A percentile compares a stretch with the other conserved stretches of the same genome.
Conservation (phyloP, 2,113 vertebrate genomes). For the pig (Sus scrofa) region T2T-Sscrofa CM000820.6:43106001-43106500, state of each 20-base stretch:
- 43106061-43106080: constrained; percentile 13
- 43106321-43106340: not conserved
- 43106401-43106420: not conserved
- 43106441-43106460: not conserved
- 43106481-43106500: not conserved
- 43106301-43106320: not conserved
- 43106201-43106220: not conserved
- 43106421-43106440: constrained; percentile 55
- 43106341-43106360: not conserved
- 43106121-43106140: not conserved
- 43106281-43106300: constrained; percentile 10
- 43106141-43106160: not conserved
- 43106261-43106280: not conserved
- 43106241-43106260: not conserved
- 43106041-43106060: not conserved
- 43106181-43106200: not conserved
- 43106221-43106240: not conserved
- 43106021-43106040: not conserved
- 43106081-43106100: not conserved
- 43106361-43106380: not conserved
- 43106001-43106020: not conserved
- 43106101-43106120: constrained; percentile 25
- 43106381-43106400: not conserved
- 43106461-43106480: not conserved
- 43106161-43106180: not conserved